Conservation (phyloP, 2,888 invertebrate species). For the Drosophila quinaria region DNA sequence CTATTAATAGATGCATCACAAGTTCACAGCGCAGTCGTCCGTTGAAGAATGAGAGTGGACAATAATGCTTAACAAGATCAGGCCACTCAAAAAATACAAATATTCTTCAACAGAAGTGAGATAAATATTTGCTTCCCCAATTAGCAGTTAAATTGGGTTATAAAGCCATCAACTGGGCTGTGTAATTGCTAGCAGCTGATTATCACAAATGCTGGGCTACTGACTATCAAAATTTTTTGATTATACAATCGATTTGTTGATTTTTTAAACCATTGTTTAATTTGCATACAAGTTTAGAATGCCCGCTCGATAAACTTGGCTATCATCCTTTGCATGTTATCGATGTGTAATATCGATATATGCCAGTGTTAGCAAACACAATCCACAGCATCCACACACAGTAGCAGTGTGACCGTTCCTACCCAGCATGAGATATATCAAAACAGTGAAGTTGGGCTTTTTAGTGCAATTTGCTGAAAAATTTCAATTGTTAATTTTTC, state of each 20-base stretch:
- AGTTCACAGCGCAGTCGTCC: background rate
- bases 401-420: constrained; percentile 12
- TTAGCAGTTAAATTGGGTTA: constrained; percentile 61
- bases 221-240: constrained; percentile 6
- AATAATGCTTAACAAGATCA: constrained; percentile 8
- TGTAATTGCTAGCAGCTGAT: background rate
- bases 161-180: constrained; percentile 37
- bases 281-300: constrained; percentile 8
- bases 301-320: background rate
- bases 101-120: background rate
- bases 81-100: background rate
- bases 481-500: no score
- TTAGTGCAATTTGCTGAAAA: no score
- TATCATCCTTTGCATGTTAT: constrained; percentile 7
- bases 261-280: background rate
- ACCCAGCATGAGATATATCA: background rate
- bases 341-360: background rate
- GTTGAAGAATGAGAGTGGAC: constrained; percentile 22
- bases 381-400: background rate
- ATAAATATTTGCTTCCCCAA: constrained; percentile 39
- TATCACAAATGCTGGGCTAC: background rate
- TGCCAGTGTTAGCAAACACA: constrained; percentile 2
- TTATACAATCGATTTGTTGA: constrained; percentile 20
- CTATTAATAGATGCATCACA: constrained; percentile 30
- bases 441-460: background rate